phyloP scores from a whole-genome alignment of 30 jellyfish, hydroid and myxozoan genomes.

The Aurelia aurita region DNA sequence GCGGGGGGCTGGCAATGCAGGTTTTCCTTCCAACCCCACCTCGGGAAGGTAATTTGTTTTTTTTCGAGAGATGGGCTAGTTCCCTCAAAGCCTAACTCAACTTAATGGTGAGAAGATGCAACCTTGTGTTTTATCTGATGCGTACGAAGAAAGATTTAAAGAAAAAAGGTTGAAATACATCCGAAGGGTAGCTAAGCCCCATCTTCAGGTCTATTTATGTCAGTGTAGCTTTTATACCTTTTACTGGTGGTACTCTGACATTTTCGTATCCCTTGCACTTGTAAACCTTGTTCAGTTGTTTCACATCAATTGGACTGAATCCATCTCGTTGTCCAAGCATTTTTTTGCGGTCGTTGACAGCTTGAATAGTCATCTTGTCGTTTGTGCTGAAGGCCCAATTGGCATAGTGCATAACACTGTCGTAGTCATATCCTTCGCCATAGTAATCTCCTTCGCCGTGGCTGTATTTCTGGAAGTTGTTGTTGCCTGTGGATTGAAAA shows the following conservation, averaged over 20 bases:
- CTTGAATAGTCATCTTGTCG: conserved; percentile 61
- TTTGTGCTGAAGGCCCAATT: conserved; percentile 76
- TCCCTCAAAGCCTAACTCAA: too few relatives aligned
- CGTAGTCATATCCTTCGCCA: conserved; percentile 66
- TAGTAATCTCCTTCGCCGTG: conserved; percentile 81
- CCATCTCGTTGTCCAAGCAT: conserved; percentile 80
- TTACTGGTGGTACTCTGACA: conserved; percentile 63
- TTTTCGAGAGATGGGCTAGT: too few relatives aligned
- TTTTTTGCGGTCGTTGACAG: conserved; percentile 38
- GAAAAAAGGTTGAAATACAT: too few relatives aligned
- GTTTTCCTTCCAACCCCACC: too few relatives aligned
- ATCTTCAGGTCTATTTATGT: too few relatives aligned
- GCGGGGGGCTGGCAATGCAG: too few relatives aligned
- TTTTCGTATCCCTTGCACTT: conserved; percentile 65
- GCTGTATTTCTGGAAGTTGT: conserved; percentile 73
- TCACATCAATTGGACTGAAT: conserved; percentile 66
- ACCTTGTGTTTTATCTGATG: too few relatives aligned
- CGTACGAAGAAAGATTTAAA: too few relatives aligned
- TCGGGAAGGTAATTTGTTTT: too few relatives aligned
- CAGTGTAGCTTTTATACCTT: conserved; percentile 47
- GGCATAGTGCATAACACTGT: conserved; percentile 82
- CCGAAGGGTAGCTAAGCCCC: too few relatives aligned
- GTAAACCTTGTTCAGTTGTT: conserved; percentile 71
- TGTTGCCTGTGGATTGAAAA: conserved; percentile 4
- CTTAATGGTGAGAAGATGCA: too few relatives aligned